Conservation (phyloP, 2,113 vertebrate species). For the Anguilla japonica region DNA sequence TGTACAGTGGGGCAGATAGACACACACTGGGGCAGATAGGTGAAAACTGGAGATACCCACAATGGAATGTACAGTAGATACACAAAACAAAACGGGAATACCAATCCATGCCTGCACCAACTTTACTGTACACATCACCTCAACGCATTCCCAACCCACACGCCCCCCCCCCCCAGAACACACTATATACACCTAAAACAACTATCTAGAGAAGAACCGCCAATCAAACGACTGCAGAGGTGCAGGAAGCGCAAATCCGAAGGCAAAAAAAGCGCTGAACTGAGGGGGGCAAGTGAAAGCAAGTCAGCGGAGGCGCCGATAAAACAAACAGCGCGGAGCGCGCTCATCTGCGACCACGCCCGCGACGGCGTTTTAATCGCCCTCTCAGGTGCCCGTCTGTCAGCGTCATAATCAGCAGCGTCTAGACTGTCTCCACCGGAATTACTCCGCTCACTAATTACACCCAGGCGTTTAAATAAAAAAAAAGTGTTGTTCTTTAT, state of each 20-base stretch:
- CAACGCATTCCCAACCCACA: conserved; percentile 34
- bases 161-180: neutral
- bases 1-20: neutral
- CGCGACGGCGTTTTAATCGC: neutral
- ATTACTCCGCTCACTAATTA: neutral
- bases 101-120: neutral
- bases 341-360: neutral
- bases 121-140: conserved; percentile 24
- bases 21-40: neutral
- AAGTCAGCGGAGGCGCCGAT: neutral
- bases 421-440: conserved; percentile 24
- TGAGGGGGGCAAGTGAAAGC: conserved; percentile 30
- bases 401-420: conserved; percentile 27
- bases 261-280: conserved; percentile 20
- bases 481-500: neutral
- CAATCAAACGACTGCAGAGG: neutral
- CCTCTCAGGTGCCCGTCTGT: conserved; percentile 27
- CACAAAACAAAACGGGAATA: neutral
- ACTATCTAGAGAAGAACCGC: neutral
- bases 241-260: conserved; percentile 40
- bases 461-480: conserved; percentile 3
- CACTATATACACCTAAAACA: conserved; percentile 1
- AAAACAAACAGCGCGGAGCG: conserved; percentile 20
- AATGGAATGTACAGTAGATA: neutral
- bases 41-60: neutral